Conservation (phyloP, 2,113 vertebrate genomes). For the Myrmecobius fasciatus region DNA sequence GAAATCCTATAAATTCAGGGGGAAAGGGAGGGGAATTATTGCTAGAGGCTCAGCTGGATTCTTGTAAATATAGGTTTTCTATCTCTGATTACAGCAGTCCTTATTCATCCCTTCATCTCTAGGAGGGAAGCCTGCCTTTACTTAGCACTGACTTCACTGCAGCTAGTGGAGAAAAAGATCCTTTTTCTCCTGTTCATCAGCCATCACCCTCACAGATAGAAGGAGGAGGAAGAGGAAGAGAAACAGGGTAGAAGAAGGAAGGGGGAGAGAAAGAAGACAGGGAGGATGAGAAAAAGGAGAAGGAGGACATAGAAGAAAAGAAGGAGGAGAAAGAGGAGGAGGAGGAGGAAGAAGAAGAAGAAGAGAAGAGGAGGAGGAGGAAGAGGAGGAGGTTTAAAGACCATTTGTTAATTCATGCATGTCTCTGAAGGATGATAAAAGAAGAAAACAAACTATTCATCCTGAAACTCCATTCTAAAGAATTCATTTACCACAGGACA, state of each 20-base stretch:
- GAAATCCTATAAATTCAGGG: neutral
- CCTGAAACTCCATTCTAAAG: constrained; percentile 44
- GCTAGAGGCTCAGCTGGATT: neutral
- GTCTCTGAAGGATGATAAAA: constrained; percentile 6
- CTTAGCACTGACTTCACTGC: neutral
- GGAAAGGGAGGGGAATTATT: neutral
- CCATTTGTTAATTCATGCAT: constrained; percentile 33
- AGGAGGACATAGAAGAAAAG: neutral
- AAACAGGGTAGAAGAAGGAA: neutral
- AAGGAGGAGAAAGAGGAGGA: neutral
- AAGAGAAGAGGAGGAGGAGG: neutral
- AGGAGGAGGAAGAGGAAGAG: neutral
- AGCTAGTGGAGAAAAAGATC: neutral
- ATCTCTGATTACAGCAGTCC: neutral
- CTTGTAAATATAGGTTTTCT: neutral
- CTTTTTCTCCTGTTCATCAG: neutral
- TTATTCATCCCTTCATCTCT: neutral
- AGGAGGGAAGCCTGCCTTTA: neutral
- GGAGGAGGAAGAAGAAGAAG: neutral
- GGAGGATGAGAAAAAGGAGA: neutral
- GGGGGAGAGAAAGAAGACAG: neutral
- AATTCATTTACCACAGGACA: neutral
- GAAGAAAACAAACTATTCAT: constrained; percentile 42
- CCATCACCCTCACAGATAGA: neutral
- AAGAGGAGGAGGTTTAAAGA: neutral